Base-by-base conservation (phyloP, 2,888 invertebrate genomes). In the Sipunculus nudus region DNA sequence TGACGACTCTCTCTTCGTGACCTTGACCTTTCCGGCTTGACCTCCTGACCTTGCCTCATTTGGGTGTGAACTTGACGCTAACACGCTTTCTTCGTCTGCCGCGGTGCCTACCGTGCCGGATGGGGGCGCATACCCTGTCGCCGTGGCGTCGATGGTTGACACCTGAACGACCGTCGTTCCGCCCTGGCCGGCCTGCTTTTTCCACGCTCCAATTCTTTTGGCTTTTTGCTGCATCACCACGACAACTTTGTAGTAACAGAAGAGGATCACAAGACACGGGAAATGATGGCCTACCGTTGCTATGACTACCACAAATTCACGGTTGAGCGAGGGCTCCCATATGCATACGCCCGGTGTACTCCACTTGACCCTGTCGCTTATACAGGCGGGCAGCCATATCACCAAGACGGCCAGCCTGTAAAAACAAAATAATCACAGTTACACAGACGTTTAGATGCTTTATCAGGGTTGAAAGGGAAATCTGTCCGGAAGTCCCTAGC, bases 241-340 rank as follows among this genome's bases (percentile, higher is more conserved):
- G 45, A 68, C 71, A 5, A 78, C 76, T 48, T 69, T 67, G 48
- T 75, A 28, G 60, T 77, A 78, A 58, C 75, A 76, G 61, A 71
- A 64, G 19, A 78, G 57, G 57, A 79, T 73, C 41, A 77, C 43
- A 10, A 62, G 8, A 41, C 75, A 77, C 0, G 78, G 75, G 10
- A 70, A 63, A 61, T 80, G 79, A 58, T 80, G 79, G 1, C 80
- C 80, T 10, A 79, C 54, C 2, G 73, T 62, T 19, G 78, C 79
- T 1, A 80, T 69, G 41, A 78, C 69, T 25, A 77, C 63, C n/a
- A 79, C 78, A 49, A 77, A 79, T 52, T 76, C 74, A 2, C 53
- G 55, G 70, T 80, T 79, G 32, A 73, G 61, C 6, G 73, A 72
- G 5, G 79, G 79, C 45, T 77, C 76, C 76, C 77, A 80, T 29